Conservation (phyloP, 2,113 vertebrate species). For the Lamprologus callipterus region DNA sequence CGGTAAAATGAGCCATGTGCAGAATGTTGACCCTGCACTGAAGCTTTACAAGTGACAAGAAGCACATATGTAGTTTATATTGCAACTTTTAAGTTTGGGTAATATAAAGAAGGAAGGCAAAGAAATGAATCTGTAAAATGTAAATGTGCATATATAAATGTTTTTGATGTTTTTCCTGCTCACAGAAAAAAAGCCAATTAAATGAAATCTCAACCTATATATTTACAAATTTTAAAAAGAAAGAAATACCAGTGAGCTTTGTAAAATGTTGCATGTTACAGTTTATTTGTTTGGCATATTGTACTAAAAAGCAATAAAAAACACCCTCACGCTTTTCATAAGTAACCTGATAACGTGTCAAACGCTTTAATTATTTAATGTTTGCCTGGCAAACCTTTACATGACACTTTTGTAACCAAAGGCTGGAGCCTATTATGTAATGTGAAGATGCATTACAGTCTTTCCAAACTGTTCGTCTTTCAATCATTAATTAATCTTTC, state of each 20-base stretch:
- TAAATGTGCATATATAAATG: rapidly evolving
- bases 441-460: background rate
- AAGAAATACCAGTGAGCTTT: background rate
- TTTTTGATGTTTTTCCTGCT: background rate
- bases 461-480: background rate
- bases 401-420: background rate
- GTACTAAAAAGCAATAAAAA: background rate
- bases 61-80: background rate
- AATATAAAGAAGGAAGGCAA: background rate
- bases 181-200: background rate
- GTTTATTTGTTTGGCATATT: background rate
- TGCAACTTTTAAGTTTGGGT: background rate
- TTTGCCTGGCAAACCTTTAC: background rate
- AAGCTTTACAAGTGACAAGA: background rate
- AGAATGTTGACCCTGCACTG: background rate
- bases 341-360: background rate
- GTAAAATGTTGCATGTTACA: rapidly evolving
- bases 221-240: background rate
- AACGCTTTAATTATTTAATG: background rate
- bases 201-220: background rate
- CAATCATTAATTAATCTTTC: background rate
- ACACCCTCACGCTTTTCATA: background rate
- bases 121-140: background rate
- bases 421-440: background rate
- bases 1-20: background rate